phyloP scores from a whole-genome alignment of 2,888 invertebrate genomes.

The Morinoia aosen region DNA sequence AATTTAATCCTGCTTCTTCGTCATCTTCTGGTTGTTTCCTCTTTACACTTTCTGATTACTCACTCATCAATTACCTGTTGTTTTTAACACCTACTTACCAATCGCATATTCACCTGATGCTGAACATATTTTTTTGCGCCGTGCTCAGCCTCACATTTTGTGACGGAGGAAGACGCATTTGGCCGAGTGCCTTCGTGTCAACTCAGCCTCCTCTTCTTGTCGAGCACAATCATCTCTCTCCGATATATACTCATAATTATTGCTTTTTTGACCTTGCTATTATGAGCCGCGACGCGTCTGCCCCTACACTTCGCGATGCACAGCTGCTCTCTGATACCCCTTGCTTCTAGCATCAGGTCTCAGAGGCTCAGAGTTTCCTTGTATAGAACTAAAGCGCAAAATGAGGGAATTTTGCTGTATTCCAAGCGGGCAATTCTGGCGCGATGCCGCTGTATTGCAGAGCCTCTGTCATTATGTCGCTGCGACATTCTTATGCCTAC shows the following conservation, averaged over 20 bases:
- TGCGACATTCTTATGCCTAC: not conserved
- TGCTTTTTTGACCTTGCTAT: not conserved
- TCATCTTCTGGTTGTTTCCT: not conserved
- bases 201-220: not conserved
- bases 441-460: not conserved
- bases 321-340: not conserved
- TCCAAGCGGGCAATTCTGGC: not conserved
- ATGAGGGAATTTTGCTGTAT: not conserved
- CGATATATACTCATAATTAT: not conserved
- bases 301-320: not conserved
- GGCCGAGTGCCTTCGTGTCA: not conserved
- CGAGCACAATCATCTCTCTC: not conserved
- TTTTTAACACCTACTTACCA: not conserved
- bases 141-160: not conserved
- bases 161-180: not conserved
- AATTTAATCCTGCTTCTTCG: not conserved
- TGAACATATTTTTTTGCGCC: not conserved
- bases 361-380: too few relatives aligned
- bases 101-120: too few relatives aligned
- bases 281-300: not conserved
- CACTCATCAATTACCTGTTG: not conserved
- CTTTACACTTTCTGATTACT: not conserved
- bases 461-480: not conserved
- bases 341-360: too few relatives aligned
- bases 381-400: not conserved